phyloP scores from a whole-genome alignment of 30 jellyfish, hydroid and myxozoan genomes.

The Aurelia aurita region DNA sequence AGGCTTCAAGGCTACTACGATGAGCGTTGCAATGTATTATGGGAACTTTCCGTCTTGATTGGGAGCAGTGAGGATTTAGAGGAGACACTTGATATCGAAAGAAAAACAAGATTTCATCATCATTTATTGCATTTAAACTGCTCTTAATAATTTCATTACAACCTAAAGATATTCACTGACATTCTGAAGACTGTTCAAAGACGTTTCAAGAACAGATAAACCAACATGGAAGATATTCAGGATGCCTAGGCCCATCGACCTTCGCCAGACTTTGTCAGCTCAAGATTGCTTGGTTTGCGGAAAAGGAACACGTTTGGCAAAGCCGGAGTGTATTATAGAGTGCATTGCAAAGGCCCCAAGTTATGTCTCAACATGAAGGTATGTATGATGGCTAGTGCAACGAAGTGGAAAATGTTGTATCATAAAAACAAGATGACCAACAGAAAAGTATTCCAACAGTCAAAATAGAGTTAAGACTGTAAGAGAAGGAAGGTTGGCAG shows the following conservation, averaged over 20 bases:
- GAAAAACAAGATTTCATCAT: not conserved
- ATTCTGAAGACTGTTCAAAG: not conserved
- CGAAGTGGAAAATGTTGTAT: not conserved
- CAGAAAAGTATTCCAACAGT: not conserved
- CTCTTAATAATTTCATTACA: too few species aligned
- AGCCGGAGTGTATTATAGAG: not conserved
- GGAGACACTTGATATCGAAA: not conserved
- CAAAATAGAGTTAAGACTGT: too few species aligned
- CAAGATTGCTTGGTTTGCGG: not conserved
- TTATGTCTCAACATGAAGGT: slow-evolving; percentile 50
- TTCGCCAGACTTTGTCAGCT: not conserved
- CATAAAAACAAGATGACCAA: not conserved
- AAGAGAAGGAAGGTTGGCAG: too few species aligned
- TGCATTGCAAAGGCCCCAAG: not conserved
- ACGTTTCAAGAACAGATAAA: not conserved
- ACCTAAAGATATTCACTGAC: too few species aligned
- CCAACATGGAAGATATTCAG: not conserved
- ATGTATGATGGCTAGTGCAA: not conserved
- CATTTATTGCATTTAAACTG: too few species aligned
- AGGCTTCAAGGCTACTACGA: too few species aligned
- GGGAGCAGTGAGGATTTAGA: slow-evolving; percentile 47
- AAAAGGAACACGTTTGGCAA: not conserved
- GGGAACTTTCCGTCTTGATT: slow-evolving; percentile 48
- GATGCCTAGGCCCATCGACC: slow-evolving; percentile 1
- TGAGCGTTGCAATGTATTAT: slow-evolving; percentile 29